phyloP scores from a whole-genome alignment of 1,140 invertebrate genomes.

The Zophobas atratus region DNA sequence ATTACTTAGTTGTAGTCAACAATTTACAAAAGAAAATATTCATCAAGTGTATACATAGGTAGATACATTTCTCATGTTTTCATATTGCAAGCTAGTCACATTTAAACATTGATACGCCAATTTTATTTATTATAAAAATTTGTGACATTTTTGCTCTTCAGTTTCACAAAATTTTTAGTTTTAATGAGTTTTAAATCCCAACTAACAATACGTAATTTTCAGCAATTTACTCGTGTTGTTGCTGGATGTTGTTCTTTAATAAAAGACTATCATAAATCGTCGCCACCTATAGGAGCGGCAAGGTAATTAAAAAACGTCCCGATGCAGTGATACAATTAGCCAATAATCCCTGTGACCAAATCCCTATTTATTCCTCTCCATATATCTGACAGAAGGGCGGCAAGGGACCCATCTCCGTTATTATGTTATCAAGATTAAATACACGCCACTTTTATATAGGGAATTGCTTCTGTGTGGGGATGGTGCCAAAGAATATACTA shows the following conservation, averaged over 20 bases:
- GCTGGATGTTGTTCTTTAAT: slow-evolving; percentile 4
- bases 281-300: slow-evolving; percentile 32
- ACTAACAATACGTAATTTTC: not conserved
- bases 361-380: slow-evolving; percentile 64
- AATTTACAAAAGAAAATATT: no score
- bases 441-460: slow-evolving; percentile 53
- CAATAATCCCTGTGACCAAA: slow-evolving; percentile 63
- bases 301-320: slow-evolving; percentile 49
- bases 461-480: slow-evolving; percentile 49
- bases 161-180: no score
- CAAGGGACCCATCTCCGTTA: slow-evolving; percentile 62
- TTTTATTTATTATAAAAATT: no score
- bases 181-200: no score
- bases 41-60: no score
- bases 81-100: no score
- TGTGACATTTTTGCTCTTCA: no score
- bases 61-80: no score
- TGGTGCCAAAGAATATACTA: slow-evolving; percentile 11
- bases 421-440: slow-evolving; percentile 61
- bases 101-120: no score
- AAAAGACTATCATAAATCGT: slow-evolving; percentile 33
- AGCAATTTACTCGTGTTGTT: not conserved
- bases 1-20: no score
- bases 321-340: slow-evolving; percentile 58
- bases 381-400: slow-evolving; percentile 62